These are phyloP conservation scores for sheep (Ovis aries) DNA, from an alignment of 2,113 vertebrate species.

Conservation along the genomic window ARS-UI_Ramb_v3.0 NC_056055.1:133841001-133841500, in stretches of 20 bases:
- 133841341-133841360: not conserved
- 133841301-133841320: not conserved
- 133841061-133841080: not conserved
- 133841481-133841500: not conserved
- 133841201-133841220: not conserved
- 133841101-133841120: not conserved
- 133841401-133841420: not conserved
- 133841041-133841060: not conserved
- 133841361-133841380: not conserved
- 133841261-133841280: not conserved
- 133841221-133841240: not conserved
- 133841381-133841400: not conserved
- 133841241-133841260: not conserved
- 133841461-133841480: not conserved
- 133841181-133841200: not conserved
- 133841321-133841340: not conserved
- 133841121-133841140: not conserved
- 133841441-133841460: not conserved
- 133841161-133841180: not conserved
- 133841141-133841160: not conserved
- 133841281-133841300: not conserved
- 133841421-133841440: not conserved
- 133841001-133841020: not conserved
- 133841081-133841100: no score
- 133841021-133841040: not conserved